These are phyloP conservation scores for Pyrrhia umbra DNA, from an alignment of 2,888 invertebrate species.

Conservation along the genomic window DNA sequence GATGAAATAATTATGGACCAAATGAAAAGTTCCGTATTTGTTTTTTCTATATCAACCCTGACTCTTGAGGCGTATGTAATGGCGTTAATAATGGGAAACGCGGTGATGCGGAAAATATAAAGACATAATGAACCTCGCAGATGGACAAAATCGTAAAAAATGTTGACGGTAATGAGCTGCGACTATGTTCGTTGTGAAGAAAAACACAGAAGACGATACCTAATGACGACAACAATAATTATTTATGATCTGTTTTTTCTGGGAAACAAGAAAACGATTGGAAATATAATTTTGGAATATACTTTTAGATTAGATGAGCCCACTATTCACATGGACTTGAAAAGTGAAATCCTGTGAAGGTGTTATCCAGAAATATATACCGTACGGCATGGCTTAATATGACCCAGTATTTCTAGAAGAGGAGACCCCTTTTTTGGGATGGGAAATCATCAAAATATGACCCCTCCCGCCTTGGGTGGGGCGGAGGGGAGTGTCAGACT, in stretches of 20 bases:
- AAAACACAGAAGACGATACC: constrained; percentile 4
- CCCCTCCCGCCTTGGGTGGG: too few relatives aligned
- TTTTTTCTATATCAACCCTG: constrained; percentile 48
- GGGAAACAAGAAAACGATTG: neutral
- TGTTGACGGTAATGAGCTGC: constrained; percentile 32
- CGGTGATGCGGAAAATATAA: constrained; percentile 62
- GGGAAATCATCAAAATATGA: too few relatives aligned
- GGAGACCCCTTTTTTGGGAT: too few relatives aligned
- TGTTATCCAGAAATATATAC: too few relatives aligned
- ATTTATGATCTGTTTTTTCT: neutral
- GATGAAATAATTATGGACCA: constrained; percentile 17
- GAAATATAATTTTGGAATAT: neutral
- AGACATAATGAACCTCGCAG: constrained; percentile 55
- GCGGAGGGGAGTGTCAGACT: too few relatives aligned
- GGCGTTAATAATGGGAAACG: constrained; percentile 61
- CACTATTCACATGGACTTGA: neutral
- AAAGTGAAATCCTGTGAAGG: too few relatives aligned
- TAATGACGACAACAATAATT: constrained; percentile 23
- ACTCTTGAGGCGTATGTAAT: constrained; percentile 43
- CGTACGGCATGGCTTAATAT: too few relatives aligned
- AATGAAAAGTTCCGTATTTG: constrained; percentile 13
- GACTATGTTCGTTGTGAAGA: constrained; percentile 39
- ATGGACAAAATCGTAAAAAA: constrained; percentile 49
- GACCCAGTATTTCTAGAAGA: too few relatives aligned
- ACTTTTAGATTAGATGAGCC: neutral